phyloP scores from a whole-genome alignment of 2,797 vertebrate genomes.

The Oophaga sylvatica region DNA sequence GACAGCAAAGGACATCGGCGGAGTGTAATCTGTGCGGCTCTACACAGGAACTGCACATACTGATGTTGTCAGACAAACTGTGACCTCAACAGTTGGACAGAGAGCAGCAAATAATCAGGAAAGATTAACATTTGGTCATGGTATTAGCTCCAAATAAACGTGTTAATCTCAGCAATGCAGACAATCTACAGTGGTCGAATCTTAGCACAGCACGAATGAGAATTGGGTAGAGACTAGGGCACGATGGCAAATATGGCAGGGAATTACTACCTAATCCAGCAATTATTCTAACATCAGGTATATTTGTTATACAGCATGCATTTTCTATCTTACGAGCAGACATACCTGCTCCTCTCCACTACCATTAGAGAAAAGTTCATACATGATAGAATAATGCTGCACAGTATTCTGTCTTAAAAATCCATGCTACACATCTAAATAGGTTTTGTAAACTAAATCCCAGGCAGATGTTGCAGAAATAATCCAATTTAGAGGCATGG shows the following conservation, averaged over 20 bases:
- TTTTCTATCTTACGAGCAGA: background rate
- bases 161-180: constrained; percentile 47
- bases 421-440: background rate
- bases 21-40: constrained; percentile 13
- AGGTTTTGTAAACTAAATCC: background rate
- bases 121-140: constrained; percentile 44
- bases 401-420: background rate
- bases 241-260: constrained; percentile 21
- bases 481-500: background rate
- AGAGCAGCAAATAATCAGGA: constrained; percentile 47
- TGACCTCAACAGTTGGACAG: constrained; percentile 43
- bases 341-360: background rate
- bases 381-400: background rate
- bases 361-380: background rate
- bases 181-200: constrained; percentile 28
- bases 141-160: constrained; percentile 43
- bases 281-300: background rate
- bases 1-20: constrained; percentile 20
- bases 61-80: constrained; percentile 27
- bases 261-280: constrained; percentile 10
- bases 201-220: constrained; percentile 24
- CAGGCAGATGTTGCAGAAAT: background rate
- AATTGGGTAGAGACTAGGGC: background rate
- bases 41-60: constrained; percentile 15
- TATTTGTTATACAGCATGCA: constrained; percentile 4